Conservation (phyloP, 2,888 invertebrate genomes). For the Polia nebulosa region DNA sequence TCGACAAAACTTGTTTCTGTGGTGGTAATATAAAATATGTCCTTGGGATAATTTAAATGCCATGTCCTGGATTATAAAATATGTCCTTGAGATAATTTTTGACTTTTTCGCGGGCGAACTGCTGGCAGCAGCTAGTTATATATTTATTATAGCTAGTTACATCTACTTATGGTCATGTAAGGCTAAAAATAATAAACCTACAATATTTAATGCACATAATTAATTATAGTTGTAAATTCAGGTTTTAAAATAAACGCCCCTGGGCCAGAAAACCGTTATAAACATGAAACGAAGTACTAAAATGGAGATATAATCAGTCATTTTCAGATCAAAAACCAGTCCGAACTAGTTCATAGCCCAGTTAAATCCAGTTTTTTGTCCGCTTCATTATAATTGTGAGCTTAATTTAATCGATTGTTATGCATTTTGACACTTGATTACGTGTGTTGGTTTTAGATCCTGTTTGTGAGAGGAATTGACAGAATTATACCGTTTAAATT, state of each 20-base stretch:
- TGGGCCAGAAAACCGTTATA: constrained; percentile 37
- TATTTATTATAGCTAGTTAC: background rate
- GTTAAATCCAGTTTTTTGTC: constrained; percentile 48
- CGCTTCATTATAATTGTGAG: constrained; percentile 21
- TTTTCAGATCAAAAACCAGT: constrained; percentile 47
- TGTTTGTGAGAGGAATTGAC: background rate
- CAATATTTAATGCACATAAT: constrained; percentile 26
- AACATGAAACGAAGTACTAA: constrained; percentile 13
- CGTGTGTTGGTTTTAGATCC: constrained; percentile 4
- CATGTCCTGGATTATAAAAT: too few relatives aligned
- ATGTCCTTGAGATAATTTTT: too few relatives aligned
- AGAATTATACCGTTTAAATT: background rate
- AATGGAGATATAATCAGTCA: constrained; percentile 27
- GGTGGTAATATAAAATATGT: too few relatives aligned
- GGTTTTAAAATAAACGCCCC: constrained; percentile 19
- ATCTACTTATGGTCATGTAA: background rate
- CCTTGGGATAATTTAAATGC: too few relatives aligned
- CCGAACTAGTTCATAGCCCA: constrained; percentile 38
- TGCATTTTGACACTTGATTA: constrained; percentile 46
- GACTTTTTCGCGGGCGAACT: too few relatives aligned
- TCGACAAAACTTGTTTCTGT: too few relatives aligned
- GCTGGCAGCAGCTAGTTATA: constrained; percentile 2
- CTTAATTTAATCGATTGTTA: constrained; percentile 35
- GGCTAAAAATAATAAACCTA: background rate
- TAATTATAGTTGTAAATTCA: constrained; percentile 7